These are phyloP conservation scores for Emydocephalus ijimae DNA, from an alignment of 2,113 vertebrate species.

Conservation along the genomic window DNA sequence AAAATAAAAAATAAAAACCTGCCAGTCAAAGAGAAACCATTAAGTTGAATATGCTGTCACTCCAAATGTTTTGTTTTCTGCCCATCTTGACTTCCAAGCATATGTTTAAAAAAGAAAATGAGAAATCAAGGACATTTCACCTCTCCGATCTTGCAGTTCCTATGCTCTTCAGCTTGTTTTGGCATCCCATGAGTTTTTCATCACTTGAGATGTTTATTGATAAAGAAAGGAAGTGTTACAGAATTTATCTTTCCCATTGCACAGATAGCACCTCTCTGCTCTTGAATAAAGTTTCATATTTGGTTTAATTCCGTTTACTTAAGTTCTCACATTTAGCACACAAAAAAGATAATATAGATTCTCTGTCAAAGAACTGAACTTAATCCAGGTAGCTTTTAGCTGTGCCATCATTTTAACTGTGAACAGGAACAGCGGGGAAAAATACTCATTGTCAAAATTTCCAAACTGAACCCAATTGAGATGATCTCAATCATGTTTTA, in stretches of 20 bases:
- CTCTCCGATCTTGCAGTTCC: not conserved
- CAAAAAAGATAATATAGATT: constrained; percentile 55
- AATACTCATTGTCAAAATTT: constrained; percentile 47
- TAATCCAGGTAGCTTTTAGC: constrained; percentile 39
- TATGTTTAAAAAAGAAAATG: not conserved
- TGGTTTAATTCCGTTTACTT: constrained; percentile 47
- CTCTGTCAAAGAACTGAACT: constrained; percentile 34
- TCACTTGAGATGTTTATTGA: not conserved
- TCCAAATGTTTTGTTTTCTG: not conserved
- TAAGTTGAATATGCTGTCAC: not conserved
- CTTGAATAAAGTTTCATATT: constrained; percentile 35
- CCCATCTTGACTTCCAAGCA: not conserved
- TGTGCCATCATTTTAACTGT: constrained; percentile 18
- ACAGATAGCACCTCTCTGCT: constrained; percentile 23
- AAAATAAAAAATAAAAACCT: not conserved
- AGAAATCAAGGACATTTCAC: not conserved
- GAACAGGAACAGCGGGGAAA: constrained; percentile 32
- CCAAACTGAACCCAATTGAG: constrained; percentile 21
- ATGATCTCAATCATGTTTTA: constrained; percentile 48
- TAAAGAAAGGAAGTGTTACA: constrained; percentile 29
- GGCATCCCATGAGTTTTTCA: not conserved
- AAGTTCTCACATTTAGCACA: constrained; percentile 24
- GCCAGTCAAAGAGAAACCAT: not conserved
- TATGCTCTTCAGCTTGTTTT: constrained; percentile 7
- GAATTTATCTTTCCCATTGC: constrained; percentile 31